Percentiles rank a stretch among this genome's conserved stretches.
phyloP scores from a whole-genome alignment of 2,797 vertebrate genomes.

The Chaunax sp. region DNA sequence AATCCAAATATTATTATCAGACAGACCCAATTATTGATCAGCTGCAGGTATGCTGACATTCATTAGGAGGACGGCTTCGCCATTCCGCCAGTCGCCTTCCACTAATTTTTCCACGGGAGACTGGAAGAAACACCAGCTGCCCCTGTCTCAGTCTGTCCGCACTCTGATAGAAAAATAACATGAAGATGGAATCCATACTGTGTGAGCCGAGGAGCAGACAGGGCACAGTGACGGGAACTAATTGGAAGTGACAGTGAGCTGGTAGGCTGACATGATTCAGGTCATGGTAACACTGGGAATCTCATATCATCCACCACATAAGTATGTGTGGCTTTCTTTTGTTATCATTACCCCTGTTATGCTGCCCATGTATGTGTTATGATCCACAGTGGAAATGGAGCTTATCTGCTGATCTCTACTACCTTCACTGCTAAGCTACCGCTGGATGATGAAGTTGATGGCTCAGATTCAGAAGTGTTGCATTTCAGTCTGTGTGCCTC shows the following conservation, averaged over 20 bases:
- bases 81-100: not conserved
- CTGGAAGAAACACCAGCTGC: constrained; percentile 38
- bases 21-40: constrained; percentile 57
- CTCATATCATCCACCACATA: constrained; percentile 23
- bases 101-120: constrained; percentile 29
- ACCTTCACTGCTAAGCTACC: too few species aligned
- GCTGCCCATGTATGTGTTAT: too few species aligned
- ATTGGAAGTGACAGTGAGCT: constrained; percentile 62
- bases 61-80: constrained; percentile 1
- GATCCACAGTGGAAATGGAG: too few species aligned
- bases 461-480: too few species aligned
- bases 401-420: too few species aligned
- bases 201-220: constrained; percentile 30
- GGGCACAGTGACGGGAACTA: constrained; percentile 55
- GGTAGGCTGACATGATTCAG: constrained; percentile 47
- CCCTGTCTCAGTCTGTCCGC: constrained; percentile 21
- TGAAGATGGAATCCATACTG: constrained; percentile 40
- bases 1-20: constrained; percentile 64
- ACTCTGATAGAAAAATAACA: constrained; percentile 43
- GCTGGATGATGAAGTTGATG: too few species aligned
- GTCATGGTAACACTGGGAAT: constrained; percentile 33
- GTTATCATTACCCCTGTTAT: not conserved
- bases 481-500: too few species aligned
- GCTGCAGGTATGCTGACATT: constrained; percentile 45
- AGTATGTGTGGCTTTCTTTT: not conserved